A percentile compares a stretch with the other conserved stretches of the same genome.
Evolutionary conservation across 2,797 vertebrate species (phyloP).

Genomic region (Lithobates sylvaticus): DNA sequence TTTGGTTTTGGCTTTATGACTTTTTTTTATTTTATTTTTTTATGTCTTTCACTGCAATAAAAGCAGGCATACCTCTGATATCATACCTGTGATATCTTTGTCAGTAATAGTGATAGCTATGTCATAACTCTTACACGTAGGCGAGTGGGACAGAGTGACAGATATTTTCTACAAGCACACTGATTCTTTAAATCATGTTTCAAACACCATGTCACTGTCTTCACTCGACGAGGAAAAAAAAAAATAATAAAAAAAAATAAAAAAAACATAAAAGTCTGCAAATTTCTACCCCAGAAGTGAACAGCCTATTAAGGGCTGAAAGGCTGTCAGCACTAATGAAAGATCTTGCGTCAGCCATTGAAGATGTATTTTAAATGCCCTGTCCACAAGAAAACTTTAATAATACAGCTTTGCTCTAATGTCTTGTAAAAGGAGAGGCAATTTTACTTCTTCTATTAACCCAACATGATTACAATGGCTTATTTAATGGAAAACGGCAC

Average conservation of each 20-base stretch:
- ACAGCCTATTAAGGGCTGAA: conserved; percentile 88
- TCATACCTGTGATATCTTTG: not conserved
- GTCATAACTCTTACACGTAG: not conserved
- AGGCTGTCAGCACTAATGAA: conserved; percentile 86
- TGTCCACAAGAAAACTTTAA: conserved; percentile 86
- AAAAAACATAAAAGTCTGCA: conserved; percentile 70
- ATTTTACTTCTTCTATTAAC: conserved; percentile 97
- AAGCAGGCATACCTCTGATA: not conserved
- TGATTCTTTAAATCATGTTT: conserved; percentile 81
- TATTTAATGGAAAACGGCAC: conserved; percentile 99
- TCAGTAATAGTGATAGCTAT: not conserved
- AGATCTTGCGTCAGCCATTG: conserved; percentile 85
- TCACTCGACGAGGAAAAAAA: conserved; percentile 67
- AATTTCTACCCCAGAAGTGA: conserved; percentile 80
- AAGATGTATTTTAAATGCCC: conserved; percentile 87
- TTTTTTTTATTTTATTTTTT: too few relatives aligned
- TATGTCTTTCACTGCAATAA: too few relatives aligned
- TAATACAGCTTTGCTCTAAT: conserved; percentile 87
- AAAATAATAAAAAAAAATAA: too few relatives aligned
- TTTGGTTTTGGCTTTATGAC: too few relatives aligned
- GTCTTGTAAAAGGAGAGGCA: conserved; percentile 85
- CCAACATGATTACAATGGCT: conserved; percentile 95
- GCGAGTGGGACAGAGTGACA: conserved; percentile 62
- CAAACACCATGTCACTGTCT: conserved; percentile 79
- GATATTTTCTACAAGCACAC: conserved; percentile 79